Base-by-base conservation (phyloP, 2,888 invertebrate genomes). In the Acanthopleura granulata region DNA sequence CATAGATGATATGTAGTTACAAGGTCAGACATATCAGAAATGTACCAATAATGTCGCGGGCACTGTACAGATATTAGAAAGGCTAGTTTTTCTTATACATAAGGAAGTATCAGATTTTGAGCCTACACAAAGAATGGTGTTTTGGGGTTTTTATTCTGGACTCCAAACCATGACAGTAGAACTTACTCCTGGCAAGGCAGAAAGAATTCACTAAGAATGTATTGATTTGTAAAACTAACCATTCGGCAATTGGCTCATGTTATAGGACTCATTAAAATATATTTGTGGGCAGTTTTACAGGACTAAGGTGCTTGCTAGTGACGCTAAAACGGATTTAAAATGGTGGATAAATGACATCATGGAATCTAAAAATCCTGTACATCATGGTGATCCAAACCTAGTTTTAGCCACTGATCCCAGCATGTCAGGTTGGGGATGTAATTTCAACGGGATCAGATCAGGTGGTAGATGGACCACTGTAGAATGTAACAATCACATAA, bases 251-350 rank as follows among this genome's bases (percentile, higher is more conserved):
- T 76, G 22, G 75, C 74, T 6, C 50, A 75, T 71, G 22, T 79
- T 18, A 76, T 80, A 66, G 80, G 81, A 16, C 77, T 78, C 73
- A 30, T 79, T 16, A 77, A 73, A 18, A 74, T 18, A 49, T 82
- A 40, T 79, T 80, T 74, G 72, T 72, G 50, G 76, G 75, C 12
- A 80, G 76, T 74, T 72, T 75, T 51, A 49, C 30, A 30, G 73
- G 30, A 16, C 50, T 80, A 3, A 77, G 77, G 6, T 12, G 62
- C 1, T 1, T 18, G 51, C 22, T 27, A 66, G 18, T n/a, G 77
- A 80, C 9, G 61, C 51, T n/a, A 61, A 22, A 72, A 6, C 51
- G 18, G 76, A 77, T 50, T 15, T 80, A 18, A 49, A 62, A 22
- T 80, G 78, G 80, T 80, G 75, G 80, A 74, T 77, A 15, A 51